phyloP scores from a whole-genome alignment of 2,797 vertebrate species.

The Halcyon badia region DNA sequence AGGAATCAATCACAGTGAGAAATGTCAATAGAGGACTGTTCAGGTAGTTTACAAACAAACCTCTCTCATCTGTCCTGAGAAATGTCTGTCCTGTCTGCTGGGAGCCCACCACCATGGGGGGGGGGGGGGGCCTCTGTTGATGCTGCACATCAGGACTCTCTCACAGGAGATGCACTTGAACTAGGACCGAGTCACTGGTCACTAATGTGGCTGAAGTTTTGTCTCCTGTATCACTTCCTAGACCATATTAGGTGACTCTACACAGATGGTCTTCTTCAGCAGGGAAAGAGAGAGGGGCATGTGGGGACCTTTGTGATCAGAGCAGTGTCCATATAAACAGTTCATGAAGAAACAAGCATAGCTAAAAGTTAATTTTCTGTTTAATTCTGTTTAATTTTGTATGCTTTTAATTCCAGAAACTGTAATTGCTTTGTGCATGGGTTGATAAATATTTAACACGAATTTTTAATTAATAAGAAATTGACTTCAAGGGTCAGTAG shows the following conservation, averaged over 20 bases:
- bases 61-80: background rate
- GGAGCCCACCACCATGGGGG: background rate
- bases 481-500: constrained; percentile 40
- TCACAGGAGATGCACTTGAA: background rate
- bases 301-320: background rate
- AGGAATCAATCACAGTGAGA: background rate
- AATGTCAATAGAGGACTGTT: background rate
- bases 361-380: background rate
- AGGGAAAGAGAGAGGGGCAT: background rate
- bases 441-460: constrained; percentile 63
- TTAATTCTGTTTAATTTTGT: constrained; percentile 5
- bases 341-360: background rate
- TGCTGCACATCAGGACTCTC: background rate
- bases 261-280: background rate
- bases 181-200: background rate
- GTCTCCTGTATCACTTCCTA: background rate
- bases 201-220: background rate
- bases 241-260: background rate
- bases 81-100: background rate
- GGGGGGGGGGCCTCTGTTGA: background rate
- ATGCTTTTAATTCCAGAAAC: constrained; percentile 31
- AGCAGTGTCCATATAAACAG: background rate
- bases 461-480: constrained; percentile 58
- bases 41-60: background rate
- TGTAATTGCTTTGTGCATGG: background rate